phyloP scores from a whole-genome alignment of 1,140 invertebrate genomes.

The Tetramorium simillimum region DNA sequence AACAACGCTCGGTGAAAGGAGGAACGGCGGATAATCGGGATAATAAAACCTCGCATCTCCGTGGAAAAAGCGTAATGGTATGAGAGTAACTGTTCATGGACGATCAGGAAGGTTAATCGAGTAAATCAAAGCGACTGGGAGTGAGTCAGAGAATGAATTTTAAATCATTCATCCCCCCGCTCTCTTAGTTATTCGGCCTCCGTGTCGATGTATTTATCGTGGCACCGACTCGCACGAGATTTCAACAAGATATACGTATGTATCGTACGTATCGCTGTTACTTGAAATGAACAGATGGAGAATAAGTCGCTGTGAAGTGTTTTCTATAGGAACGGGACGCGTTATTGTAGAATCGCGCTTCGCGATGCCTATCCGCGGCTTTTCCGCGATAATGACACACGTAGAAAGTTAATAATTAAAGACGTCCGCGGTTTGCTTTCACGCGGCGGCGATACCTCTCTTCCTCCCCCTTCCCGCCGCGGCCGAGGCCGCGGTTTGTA shows the following conservation, averaged over 20 bases:
- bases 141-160: constrained; percentile 26
- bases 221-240: background rate
- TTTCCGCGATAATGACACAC: constrained; percentile 16
- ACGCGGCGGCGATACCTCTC: background rate
- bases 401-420: constrained; percentile 60
- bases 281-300: background rate
- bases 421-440: constrained; percentile 42
- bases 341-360: background rate
- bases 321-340: background rate
- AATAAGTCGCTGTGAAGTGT: background rate
- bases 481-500: background rate
- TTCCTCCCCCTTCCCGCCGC: background rate
- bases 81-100: constrained; percentile 49
- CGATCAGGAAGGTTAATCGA: constrained; percentile 50
- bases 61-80: constrained; percentile 44
- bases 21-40: constrained; percentile 40
- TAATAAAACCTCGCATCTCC: constrained; percentile 27
- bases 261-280: background rate
- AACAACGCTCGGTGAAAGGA: constrained; percentile 47
- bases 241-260: too few species aligned
- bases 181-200: background rate
- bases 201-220: background rate
- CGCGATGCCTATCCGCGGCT: constrained; percentile 10
- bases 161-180: background rate
- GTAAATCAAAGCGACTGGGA: constrained; percentile 3